phyloP scores from a whole-genome alignment of 2,888 invertebrate genomes.

The Pammene aurita region DNA sequence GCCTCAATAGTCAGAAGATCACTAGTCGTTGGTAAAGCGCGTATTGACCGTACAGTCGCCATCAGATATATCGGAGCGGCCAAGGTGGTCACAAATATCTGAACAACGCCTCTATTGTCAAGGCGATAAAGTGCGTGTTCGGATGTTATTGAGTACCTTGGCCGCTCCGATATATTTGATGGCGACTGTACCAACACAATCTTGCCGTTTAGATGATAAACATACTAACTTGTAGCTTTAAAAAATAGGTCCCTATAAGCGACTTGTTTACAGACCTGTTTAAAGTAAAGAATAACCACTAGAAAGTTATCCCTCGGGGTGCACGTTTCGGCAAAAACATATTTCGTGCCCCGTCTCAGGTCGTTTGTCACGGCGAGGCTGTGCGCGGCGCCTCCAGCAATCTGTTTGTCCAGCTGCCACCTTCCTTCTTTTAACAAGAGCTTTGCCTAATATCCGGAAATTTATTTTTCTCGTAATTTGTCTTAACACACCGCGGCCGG shows the following conservation, averaged over 20 bases:
- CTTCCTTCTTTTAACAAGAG: slow-evolving; percentile 75
- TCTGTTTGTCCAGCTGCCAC: slow-evolving; percentile 79
- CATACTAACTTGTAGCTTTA: not conserved
- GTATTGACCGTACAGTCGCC: no score
- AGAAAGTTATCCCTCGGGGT: slow-evolving; percentile 47
- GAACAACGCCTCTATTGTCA: no score
- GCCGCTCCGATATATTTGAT: no score
- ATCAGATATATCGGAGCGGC: no score
- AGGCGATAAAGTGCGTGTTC: no score
- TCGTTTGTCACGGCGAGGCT: slow-evolving; percentile 64
- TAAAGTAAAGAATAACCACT: slow-evolving; percentile 45
- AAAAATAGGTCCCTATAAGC: not conserved
- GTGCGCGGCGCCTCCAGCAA: slow-evolving; percentile 61
- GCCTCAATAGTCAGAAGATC: no score
- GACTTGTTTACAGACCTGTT: slow-evolving; percentile 28
- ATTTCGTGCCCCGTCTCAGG: slow-evolving; percentile 60
- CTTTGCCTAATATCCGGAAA: slow-evolving; percentile 72
- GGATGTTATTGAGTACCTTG: no score
- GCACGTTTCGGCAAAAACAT: slow-evolving; percentile 58
- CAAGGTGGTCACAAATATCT: no score
- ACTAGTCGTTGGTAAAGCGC: no score
- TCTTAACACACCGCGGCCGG: slow-evolving; percentile 52
- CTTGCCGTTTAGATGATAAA: not conserved
- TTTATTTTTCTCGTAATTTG: slow-evolving; percentile 69
- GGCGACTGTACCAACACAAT: no score